Evolutionary conservation across 1,140 invertebrate species (phyloP), one percentile per base, ranked within the genome.

Genomic region (Ceratina australensis): DNA sequence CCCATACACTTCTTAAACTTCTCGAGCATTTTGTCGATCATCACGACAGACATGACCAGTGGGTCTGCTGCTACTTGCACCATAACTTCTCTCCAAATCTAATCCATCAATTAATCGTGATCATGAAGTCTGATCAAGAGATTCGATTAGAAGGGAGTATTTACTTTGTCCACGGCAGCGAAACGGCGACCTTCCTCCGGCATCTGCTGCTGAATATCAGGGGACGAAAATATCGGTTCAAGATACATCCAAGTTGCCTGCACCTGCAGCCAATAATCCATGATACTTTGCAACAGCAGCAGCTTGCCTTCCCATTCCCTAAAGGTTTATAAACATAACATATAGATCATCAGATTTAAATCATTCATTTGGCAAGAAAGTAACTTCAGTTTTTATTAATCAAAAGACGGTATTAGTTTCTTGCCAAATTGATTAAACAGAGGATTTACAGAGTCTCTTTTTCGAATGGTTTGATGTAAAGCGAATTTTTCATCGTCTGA

Each of bases 231-330:
- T 83, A 99, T 99, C 1, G 98, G 98, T 89, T 99, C 98, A 81
- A 99, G 93, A 91, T 99, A 99, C 93, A 99, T 96, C 98, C 98
- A 99, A 2, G 97, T 98, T 1, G 96, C 94, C 92, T 99, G 98
- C 20, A 99, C 98, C 88, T 97, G 97, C 8, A 99, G 89, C 98
- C 98, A 99, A 88, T 98, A 97, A 90, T 99, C 98, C 81, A 99
- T 92, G 83, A 99, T 98, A 89, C 98, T 98, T 94, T 97, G 96
- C 1, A 97, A 89, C 2, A 96, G 87, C 76, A 95, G 93, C 1
- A 98, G 89, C 85, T 96, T 97, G 0, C 93, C 92, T 92, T 97
- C 96, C 97, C 97, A 97, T 80, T 94, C 94, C 71, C 95, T 96
- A 71, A 77, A 85, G 79, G 74, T 76, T 54, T 22, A 28, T 5